These are phyloP conservation scores for Alcedo atthis DNA, from an alignment of 2,797 vertebrate genomes.

Conservation along the genomic window DNA sequence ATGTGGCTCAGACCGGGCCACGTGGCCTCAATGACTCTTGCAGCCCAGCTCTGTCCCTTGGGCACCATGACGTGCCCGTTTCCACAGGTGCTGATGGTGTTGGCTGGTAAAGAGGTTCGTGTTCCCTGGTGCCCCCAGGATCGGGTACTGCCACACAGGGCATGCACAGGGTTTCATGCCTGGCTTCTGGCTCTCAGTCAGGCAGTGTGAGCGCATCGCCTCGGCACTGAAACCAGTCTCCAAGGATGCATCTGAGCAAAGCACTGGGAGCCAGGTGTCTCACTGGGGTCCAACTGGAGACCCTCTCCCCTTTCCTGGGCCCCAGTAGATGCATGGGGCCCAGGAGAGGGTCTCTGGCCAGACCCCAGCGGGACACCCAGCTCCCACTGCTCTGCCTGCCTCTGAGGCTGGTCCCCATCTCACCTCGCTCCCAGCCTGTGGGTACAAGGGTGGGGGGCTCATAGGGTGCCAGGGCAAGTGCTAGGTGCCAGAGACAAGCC, in stretches of 20 bases:
- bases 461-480: fast-evolving
- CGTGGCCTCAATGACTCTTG: not conserved
- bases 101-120: fast-evolving
- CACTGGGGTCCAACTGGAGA: fast-evolving
- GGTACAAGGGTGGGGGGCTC: not conserved
- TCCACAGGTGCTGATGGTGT: fast-evolving
- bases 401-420: not conserved
- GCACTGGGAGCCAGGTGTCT: fast-evolving
- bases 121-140: fast-evolving
- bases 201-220: fast-evolving
- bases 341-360: not conserved
- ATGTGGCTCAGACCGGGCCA: not conserved
- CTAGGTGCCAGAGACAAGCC: not conserved
- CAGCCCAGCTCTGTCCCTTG: not conserved
- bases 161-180: fast-evolving
- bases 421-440: fast-evolving
- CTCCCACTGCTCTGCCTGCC: fast-evolving
- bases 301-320: not conserved
- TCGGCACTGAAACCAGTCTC: not conserved
- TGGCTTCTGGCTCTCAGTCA: fast-evolving
- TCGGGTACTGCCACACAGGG: fast-evolving
- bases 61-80: fast-evolving
- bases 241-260: not conserved
- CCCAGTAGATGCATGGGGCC: too few relatives aligned
- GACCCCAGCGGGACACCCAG: fast-evolving